Base-by-base conservation (phyloP, 2,113 vertebrate species). In the Thymallus thymallus region DNA sequence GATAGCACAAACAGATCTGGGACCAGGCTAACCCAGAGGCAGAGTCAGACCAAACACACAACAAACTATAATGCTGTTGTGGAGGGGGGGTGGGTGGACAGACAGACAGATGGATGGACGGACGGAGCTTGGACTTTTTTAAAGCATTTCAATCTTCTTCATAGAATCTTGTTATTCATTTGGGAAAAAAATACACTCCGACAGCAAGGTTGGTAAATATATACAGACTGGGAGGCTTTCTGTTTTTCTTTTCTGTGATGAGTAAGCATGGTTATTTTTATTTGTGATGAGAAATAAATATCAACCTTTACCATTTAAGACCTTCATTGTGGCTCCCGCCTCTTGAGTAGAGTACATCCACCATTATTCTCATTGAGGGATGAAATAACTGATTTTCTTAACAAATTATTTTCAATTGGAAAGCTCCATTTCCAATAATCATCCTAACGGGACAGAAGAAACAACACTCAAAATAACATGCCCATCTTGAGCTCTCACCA, bases 201-300 rank as follows among this genome's bases (percentile, higher is more conserved):
- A 81, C 84, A 80, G 76, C 76, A 62, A 82, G 61, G 85, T 89
- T 82, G 75, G 81, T 75, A 81, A 84, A 82, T 81, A 85, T 80
- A 83, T 75, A 86, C 79, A 78, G 83, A 91, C 86, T 86, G 83
- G 69, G 48, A 55, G 32, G 82, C 87, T 88, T 80, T 82, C 64
- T 89, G 66, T 73, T 73, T 64, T 71, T 73, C 75, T 82, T 86
- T 89, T 85, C 77, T 92, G 92, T 94, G 91, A 92, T 91, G 90
- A 93, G 90, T 93, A 84, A 92, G 93, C 93, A 94, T 94, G 93
- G 82, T 92, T 93, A 82, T 86, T 94, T 94, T 93, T 86, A 90
- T 91, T 91, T 91, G 92, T 94, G 90, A 90, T 85, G 81, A 89
- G 73, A 91, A 95, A 95, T 94, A 94, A 94, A 94, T 88, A 91